Percentiles rank a stretch among this genome's conserved stretches.
Evolutionary conservation across 1,140 invertebrate species (phyloP).

Genomic region (Drosophila insularis): DNA sequence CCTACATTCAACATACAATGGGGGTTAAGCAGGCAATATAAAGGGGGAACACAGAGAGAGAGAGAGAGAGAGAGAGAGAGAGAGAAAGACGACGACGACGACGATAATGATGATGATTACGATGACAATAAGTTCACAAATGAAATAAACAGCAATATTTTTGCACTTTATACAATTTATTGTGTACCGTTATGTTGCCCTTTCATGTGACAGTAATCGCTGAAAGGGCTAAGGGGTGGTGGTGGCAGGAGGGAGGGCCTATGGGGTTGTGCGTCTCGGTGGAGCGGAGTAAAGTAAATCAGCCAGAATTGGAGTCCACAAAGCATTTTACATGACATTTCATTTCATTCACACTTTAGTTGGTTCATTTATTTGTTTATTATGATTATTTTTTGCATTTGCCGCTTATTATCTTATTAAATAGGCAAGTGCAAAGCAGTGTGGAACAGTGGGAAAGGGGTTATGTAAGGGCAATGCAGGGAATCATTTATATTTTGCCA

Average conservation of each 20-base stretch:
- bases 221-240: background rate
- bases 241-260: background rate
- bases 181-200: conserved; percentile 18
- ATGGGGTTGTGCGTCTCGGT: background rate
- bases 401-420: conserved; percentile 9
- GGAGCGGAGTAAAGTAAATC: background rate
- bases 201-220: conserved; percentile 15
- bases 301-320: conserved; percentile 1
- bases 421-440: background rate
- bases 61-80: too few relatives aligned
- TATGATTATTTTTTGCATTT: conserved; percentile 5
- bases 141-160: conserved; percentile 51
- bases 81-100: background rate
- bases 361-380: conserved; percentile 1
- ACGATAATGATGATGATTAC: conserved; percentile 22
- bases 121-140: conserved; percentile 56
- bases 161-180: conserved; percentile 36
- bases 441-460: background rate
- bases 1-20: background rate
- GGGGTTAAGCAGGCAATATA: background rate
- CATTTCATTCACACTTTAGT: background rate
- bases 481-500: background rate
- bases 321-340: conserved; percentile 1
- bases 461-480: background rate
- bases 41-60: too few relatives aligned